phyloP scores from a whole-genome alignment of 2,797 vertebrate genomes.

The Silurus lanzhouensis region DNA sequence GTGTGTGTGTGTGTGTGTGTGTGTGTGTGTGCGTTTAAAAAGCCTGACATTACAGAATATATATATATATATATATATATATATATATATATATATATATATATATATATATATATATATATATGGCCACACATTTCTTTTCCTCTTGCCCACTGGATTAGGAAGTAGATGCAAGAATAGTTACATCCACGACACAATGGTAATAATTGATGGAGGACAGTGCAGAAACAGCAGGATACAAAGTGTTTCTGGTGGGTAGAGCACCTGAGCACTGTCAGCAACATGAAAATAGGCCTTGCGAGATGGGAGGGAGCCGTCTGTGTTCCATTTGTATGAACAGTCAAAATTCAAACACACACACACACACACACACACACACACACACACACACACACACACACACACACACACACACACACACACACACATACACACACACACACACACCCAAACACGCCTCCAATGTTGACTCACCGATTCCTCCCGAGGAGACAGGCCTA shows the following conservation, averaged over 20 bases:
- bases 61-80: too few species aligned
- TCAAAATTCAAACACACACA: conserved; percentile 72
- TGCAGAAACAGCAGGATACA: conserved; percentile 80
- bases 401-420: too few species aligned
- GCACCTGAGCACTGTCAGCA: not conserved
- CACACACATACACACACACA: not conserved
- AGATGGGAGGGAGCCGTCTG: conserved; percentile 66
- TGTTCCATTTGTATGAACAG: conserved; percentile 99
- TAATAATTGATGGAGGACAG: conserved; percentile 98
- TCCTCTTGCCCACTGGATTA: conserved; percentile 76
- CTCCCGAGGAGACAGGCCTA: conserved; percentile 98
- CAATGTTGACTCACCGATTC: conserved; percentile 99
- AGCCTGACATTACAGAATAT: too few species aligned
- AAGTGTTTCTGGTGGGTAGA: conserved; percentile 76
- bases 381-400: too few species aligned
- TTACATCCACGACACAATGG: conserved; percentile 97
- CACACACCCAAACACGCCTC: conserved; percentile 62
- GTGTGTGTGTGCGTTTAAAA: too few species aligned
- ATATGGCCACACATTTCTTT: not conserved
- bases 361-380: too few species aligned
- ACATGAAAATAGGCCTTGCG: conserved; percentile 80
- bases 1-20: not conserved
- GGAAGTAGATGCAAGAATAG: conserved; percentile 86
- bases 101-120: too few species aligned
- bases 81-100: too few species aligned